Evolutionary conservation across 2,888 invertebrate species (phyloP).

Genomic region (Xanthorhoe spadicearia): DNA sequence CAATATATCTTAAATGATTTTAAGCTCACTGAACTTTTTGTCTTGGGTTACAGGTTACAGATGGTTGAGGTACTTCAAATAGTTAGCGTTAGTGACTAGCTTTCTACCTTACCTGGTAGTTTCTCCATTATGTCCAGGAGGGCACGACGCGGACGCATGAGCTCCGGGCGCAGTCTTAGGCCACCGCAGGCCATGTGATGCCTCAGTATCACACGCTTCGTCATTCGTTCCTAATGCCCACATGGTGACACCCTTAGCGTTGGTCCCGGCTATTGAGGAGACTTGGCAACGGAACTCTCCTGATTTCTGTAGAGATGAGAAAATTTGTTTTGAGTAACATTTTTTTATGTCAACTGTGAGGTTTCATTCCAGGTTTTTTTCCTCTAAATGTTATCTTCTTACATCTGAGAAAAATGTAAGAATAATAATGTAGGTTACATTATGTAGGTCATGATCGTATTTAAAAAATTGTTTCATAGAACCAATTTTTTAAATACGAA

Average conservation of each 20-base stretch:
- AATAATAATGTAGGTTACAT: too few species aligned
- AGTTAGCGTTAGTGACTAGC: too few species aligned
- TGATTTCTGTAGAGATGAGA: conserved; percentile 85
- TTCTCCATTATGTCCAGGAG: conserved; percentile 79
- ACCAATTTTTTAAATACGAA: too few species aligned
- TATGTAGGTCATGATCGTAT: too few species aligned
- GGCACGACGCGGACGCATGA: conserved; percentile 83
- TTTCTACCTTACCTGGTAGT: conserved; percentile 65
- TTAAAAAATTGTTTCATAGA: too few species aligned
- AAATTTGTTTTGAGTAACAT: not conserved
- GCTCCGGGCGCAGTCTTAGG: conserved; percentile 90
- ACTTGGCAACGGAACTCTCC: conserved; percentile 91
- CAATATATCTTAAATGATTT: too few species aligned
- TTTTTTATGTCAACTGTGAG: too few species aligned
- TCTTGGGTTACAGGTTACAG: too few species aligned
- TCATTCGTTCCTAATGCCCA: conserved; percentile 87
- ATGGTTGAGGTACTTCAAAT: too few species aligned
- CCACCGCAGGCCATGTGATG: conserved; percentile 83
- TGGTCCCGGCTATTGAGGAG: conserved; percentile 78
- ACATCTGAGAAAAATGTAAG: too few species aligned
- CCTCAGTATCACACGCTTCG: conserved; percentile 78
- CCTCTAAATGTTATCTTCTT: not conserved
- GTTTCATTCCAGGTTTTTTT: too few species aligned
- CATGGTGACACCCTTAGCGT: conserved; percentile 84
- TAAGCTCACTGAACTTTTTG: too few species aligned